Conservation (phyloP, 2,888 invertebrate genomes). For the Euproctis similis region DNA sequence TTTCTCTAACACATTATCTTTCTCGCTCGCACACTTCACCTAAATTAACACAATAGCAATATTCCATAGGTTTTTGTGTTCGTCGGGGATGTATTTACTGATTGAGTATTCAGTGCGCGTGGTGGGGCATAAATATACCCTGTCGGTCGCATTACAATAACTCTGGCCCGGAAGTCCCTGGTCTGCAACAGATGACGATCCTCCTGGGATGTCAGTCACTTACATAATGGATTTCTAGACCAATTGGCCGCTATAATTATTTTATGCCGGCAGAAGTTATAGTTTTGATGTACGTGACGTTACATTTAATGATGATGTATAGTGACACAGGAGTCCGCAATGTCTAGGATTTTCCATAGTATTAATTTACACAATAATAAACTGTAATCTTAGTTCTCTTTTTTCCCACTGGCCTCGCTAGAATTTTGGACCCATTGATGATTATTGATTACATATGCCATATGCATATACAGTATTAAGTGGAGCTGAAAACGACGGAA, state of each 20-base stretch:
- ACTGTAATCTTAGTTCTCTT: too few species aligned
- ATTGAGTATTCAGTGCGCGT: constrained; percentile 66
- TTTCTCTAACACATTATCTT: neutral
- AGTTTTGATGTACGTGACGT: constrained; percentile 10
- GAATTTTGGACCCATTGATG: too few species aligned
- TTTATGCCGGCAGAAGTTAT: constrained; percentile 25
- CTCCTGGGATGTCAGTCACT: constrained; percentile 62
- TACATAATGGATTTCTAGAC: constrained; percentile 62
- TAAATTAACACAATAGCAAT: constrained; percentile 2
- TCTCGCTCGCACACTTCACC: constrained; percentile 1
- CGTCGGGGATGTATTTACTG: constrained; percentile 32
- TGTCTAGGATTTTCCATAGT: too few species aligned
- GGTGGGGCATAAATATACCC: constrained; percentile 69
- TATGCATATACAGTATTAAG: too few species aligned
- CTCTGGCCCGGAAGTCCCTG: constrained; percentile 56
- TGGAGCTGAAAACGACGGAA: too few species aligned
- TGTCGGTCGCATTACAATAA: constrained; percentile 71
- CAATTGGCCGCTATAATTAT: constrained; percentile 46
- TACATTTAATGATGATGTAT: constrained; percentile 1
- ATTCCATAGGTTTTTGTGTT: constrained; percentile 11
- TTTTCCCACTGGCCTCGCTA: too few species aligned
- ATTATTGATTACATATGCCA: too few species aligned
- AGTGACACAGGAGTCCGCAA: too few species aligned
- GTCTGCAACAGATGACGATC: constrained; percentile 50
- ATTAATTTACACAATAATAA: too few species aligned